phyloP scores from a whole-genome alignment of 2,888 invertebrate genomes.

The Leptopterna dolabrata region DNA sequence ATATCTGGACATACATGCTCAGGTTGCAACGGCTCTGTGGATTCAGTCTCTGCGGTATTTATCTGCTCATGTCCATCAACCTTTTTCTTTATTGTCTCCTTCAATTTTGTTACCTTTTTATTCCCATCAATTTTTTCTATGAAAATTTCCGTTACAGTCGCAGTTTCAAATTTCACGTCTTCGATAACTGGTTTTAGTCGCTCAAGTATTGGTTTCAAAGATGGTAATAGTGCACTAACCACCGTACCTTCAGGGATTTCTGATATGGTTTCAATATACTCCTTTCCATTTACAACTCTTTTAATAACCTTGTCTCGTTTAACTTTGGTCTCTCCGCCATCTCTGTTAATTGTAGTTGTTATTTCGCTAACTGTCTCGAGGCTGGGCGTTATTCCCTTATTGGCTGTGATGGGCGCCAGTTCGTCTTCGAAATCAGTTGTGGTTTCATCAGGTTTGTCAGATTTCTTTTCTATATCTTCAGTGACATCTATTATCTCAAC shows the following conservation, averaged over 20 bases:
- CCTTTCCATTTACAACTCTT: constrained; percentile 60
- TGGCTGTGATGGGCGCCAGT: neutral
- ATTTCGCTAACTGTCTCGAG: constrained; percentile 61
- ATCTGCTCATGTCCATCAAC: constrained; percentile 56
- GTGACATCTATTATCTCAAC: neutral
- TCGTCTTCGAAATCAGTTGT: neutral
- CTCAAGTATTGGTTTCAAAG: constrained; percentile 65
- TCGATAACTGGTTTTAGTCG: constrained; percentile 62
- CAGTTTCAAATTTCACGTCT: constrained; percentile 67
- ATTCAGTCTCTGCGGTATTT: neutral
- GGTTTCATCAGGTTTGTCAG: neutral
- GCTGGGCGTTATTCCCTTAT: neutral
- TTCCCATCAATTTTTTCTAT: constrained; percentile 61
- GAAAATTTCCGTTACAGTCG: constrained; percentile 66
- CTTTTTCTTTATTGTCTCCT: constrained; percentile 19
- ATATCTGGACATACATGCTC: neutral
- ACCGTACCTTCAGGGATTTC: constrained; percentile 63
- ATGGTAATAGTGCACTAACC: neutral
- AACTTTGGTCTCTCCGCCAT: constrained; percentile 67
- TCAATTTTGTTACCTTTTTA: constrained; percentile 18
- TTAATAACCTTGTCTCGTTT: constrained; percentile 66
- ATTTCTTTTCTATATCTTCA: too few relatives aligned
- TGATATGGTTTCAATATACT: constrained; percentile 10
- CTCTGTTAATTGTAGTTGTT: constrained; percentile 62
- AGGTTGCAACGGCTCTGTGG: neutral